phyloP scores from a whole-genome alignment of 2,113 vertebrate species.

The Plecotus auritus region DNA sequence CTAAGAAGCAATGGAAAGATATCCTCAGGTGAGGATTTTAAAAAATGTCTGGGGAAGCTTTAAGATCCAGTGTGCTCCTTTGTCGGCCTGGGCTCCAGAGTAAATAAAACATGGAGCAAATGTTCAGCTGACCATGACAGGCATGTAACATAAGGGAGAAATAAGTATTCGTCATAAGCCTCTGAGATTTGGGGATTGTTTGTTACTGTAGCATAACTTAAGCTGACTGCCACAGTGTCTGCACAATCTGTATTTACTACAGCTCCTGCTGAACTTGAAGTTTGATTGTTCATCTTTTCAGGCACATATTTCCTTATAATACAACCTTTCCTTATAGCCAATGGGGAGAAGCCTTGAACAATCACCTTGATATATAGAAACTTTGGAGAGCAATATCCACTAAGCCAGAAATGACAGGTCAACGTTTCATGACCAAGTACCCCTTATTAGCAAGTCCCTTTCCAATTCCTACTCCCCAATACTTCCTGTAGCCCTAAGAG shows the following conservation, averaged over 20 bases:
- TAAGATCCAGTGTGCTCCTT: neutral
- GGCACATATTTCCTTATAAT: neutral
- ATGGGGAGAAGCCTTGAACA: neutral
- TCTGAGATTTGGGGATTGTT: neutral
- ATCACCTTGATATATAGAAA: neutral
- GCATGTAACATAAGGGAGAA: neutral
- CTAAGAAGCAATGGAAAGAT: too few relatives aligned
- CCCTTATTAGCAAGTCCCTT: neutral
- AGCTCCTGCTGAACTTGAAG: neutral
- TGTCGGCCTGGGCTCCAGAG: neutral
- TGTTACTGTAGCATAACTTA: neutral
- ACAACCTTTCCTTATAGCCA: neutral
- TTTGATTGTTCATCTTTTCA: neutral
- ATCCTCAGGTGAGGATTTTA: too few relatives aligned
- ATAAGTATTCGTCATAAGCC: neutral
- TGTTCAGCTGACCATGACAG: neutral
- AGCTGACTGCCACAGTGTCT: neutral
- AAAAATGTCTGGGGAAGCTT: neutral
- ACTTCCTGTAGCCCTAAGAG: neutral
- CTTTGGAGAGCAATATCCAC: neutral
- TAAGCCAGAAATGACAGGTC: neutral
- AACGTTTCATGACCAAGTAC: neutral
- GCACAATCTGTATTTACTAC: neutral
- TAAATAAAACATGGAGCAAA: neutral
- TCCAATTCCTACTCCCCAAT: neutral